These are phyloP conservation scores for Heliothis subflexa DNA, from an alignment of 1,140 invertebrate species.

Conservation along the genomic window DNA sequence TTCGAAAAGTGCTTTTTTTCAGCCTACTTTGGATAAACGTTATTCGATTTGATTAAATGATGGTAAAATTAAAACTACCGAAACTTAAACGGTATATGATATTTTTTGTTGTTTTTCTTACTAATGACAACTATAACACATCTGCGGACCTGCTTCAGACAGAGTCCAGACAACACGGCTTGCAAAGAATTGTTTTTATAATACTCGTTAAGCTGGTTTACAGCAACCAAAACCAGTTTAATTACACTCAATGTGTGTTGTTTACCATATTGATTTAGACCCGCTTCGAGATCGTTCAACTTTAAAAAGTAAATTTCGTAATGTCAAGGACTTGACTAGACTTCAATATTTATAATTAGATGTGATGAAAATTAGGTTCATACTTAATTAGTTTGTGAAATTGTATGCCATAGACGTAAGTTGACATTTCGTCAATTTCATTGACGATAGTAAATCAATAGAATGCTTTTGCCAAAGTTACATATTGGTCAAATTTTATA, in stretches of 20 bases:
- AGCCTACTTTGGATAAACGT: too few relatives aligned
- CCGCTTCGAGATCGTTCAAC: background rate
- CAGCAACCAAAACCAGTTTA: slow-evolving; percentile 12
- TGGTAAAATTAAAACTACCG: background rate
- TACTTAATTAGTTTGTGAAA: too few relatives aligned
- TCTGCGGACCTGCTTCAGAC: background rate
- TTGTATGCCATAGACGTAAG: too few relatives aligned
- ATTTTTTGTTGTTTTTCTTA: too few relatives aligned
- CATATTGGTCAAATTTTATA: too few relatives aligned
- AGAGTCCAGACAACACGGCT: background rate
- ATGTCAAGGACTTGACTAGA: slow-evolving; percentile 5
- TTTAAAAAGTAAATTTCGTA: background rate
- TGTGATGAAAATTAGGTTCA: too few relatives aligned
- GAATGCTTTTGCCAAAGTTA: background rate
- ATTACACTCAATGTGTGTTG: background rate
- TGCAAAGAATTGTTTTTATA: background rate
- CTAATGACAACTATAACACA: too few relatives aligned
- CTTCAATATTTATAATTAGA: too few relatives aligned
- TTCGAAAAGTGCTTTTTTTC: too few relatives aligned
- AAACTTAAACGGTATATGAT: too few relatives aligned
- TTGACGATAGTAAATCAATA: background rate
- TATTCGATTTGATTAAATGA: too few relatives aligned
- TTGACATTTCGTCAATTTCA: too few relatives aligned
- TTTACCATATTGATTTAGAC: background rate
- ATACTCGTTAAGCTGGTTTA: background rate